Conservation (phyloP, 1,140 invertebrate species). For the Zaprionus ghesquierei region DNA sequence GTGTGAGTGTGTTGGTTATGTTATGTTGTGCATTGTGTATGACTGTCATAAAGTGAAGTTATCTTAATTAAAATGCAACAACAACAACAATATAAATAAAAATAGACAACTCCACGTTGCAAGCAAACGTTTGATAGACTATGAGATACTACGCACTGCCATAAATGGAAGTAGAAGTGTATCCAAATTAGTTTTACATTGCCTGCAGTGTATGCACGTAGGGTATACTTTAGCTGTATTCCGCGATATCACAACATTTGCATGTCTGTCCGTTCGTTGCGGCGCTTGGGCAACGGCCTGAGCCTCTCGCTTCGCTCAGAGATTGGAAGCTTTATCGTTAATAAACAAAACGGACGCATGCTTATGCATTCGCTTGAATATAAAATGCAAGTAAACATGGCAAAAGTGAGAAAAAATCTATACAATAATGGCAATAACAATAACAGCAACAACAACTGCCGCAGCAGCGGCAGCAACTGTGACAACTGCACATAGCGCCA, state of each 20-base stretch:
- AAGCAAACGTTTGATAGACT: neutral
- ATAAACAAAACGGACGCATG: conserved; percentile 55
- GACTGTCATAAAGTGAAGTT: conserved; percentile 68
- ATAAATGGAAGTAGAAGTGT: no score
- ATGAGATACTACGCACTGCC: neutral
- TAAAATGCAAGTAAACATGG: conserved; percentile 28
- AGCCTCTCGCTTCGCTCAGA: neutral
- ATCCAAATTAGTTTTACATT: neutral
- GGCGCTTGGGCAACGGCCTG: neutral
- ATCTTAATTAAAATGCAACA: conserved; percentile 76
- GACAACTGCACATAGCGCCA: conserved; percentile 50
- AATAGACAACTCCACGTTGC: neutral
- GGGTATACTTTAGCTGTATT: neutral
- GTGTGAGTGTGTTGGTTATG: neutral
- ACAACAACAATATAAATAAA: conserved; percentile 41
- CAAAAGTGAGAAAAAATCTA: conserved; percentile 56
- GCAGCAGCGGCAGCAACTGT: conserved; percentile 27
- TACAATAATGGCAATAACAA: conserved; percentile 52
- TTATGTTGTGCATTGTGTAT: conserved; percentile 5
- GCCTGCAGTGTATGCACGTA: neutral
- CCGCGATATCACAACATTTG: neutral
- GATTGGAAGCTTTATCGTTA: conserved; percentile 39
- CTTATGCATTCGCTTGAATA: conserved; percentile 45
- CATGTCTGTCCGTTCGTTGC: neutral
- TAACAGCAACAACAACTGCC: conserved; percentile 5